Evolutionary conservation across 2,888 invertebrate genomes (phyloP), one percentile per base, ranked within the genome.

Genomic region (Trichopria drosophilae): DNA sequence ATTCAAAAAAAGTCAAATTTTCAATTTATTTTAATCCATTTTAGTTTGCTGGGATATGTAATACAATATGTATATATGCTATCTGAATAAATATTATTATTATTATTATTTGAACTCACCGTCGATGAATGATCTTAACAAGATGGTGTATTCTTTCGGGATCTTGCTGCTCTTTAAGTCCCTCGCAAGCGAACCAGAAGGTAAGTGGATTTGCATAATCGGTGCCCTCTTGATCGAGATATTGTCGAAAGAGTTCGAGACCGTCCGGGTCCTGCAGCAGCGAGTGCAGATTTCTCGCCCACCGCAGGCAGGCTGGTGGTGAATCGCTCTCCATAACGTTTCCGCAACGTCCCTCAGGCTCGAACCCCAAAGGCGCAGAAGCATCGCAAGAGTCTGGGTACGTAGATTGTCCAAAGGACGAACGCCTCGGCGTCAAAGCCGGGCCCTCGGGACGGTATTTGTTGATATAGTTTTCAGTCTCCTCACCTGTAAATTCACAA

Each of bases 111-210:
- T n/a, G n/a, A n/a, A 34, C 55, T 47, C 26, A 68, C 68, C 66
- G 71, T 62, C 86, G 87, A 80, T 89, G 87, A 72, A 91, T 89
- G 68, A 87, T 87, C 77, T 88, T 89, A 71, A 93, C 87, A 72
- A 93, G 83, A 72, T 85, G 84, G 64, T 81, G 81, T 46, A 84
- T 81, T 67, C 81, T 82, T 70, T 88, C 87, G 1, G 85, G 85
- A 75, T 88, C 86, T 71, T 82, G 80, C 77, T 90, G 87, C 75
- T 87, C 88, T 65, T 88, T 87, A 65, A 91, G 83, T 45, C 92
- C 90, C 74, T 91, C 88, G 77, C 92, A 92, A 42, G 94, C 95
- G 79, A 94, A 95, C 86, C 92, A 94, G 80, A 96, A 96, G 77
- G 89, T 86, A 68, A 93, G 83, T 45, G 89, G 84, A 78, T 89